Base-by-base conservation (phyloP, 2,888 invertebrate species). In the Baccha elongata region DNA sequence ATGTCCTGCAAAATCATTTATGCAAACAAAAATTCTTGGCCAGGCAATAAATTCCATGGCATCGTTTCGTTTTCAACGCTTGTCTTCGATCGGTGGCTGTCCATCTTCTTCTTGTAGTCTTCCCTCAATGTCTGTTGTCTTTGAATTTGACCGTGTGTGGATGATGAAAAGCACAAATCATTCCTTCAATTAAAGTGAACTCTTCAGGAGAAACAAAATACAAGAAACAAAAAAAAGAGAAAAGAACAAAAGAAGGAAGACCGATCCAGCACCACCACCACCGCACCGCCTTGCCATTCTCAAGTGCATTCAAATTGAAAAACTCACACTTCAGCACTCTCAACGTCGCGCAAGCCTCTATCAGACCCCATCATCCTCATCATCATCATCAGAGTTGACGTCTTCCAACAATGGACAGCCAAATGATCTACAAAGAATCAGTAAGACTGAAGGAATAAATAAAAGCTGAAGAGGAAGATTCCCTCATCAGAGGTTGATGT, bases 1-100 rank as follows among this genome's bases (percentile, higher is more conserved):
- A 75, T 81, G 76, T 81, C 81, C 76, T 76, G 81, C 76, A 76
- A 72, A 81, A 81, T 81, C 76, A 81, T 76, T 81, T 76, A 81
- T 81, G 81, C 76, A 81, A 81, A 81, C 81, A 81, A 81, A 75
- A 76, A 76, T 76, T 67, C 76, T 26, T 53, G 53, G 62, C 32
- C 81, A 73, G 67, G 71, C 81, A 67, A 81, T 81, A 81, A 81
- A 81, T 81, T 76, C 62, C 81, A 72, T 11, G 69, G 60, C 48
- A 72, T 60, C 53, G 67, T 62, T 79, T 40, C 40, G 40, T 58
- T 40, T 58, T 58, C 53, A 73, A 79, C 79, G 79, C 58, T 78
- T 72, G 72, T 78, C 78, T 52, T 23, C 64, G 37, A 62, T 68
- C 68, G 8, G 53, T 23, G 55, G 48, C 37, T 29, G 35, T 69